A percentile compares a stretch with the other conserved stretches of the same genome.
Conservation (phyloP, 2,797 vertebrate species). For the Gallinago nigripennis region DNA sequence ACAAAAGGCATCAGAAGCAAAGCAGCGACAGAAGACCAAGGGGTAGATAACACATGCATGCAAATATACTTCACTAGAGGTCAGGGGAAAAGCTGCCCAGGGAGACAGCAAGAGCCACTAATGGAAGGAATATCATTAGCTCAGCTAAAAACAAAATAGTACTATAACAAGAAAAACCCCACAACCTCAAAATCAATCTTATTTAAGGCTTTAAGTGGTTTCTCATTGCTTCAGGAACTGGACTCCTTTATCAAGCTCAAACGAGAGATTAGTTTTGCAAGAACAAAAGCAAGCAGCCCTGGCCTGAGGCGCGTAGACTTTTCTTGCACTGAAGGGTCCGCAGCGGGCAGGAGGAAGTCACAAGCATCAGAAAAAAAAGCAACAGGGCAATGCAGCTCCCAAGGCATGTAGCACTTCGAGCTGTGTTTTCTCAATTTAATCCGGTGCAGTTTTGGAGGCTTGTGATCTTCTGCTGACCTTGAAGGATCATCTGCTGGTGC, state of each 20-base stretch:
- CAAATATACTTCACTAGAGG: background rate
- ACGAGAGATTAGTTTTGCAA: background rate
- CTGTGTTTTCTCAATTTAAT: background rate
- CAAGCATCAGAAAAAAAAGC: background rate
- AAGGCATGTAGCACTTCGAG: background rate
- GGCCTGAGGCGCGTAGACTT: background rate
- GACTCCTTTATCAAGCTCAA: slow-evolving; percentile 25
- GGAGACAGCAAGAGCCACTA: background rate
- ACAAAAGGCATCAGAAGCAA: background rate
- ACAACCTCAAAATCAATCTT: slow-evolving; percentile 45
- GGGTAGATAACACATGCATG: background rate
- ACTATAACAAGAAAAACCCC: background rate
- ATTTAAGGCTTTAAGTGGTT: slow-evolving; percentile 48
- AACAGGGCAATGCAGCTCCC: background rate
- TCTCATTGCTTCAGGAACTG: background rate
- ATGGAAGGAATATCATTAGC: background rate
- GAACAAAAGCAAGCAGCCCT: background rate
- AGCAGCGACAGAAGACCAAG: background rate
- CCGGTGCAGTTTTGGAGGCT: background rate
- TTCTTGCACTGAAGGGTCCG: background rate
- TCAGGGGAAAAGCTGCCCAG: background rate
- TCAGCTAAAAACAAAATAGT: slow-evolving; percentile 37
- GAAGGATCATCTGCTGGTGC: background rate
- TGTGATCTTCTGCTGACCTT: background rate
- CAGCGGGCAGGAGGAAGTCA: background rate